A percentile compares a stretch with the other conserved stretches of the same genome.
Evolutionary conservation across 2,113 vertebrate genomes (phyloP).

Genomic region (Dasyurus viverrinus): DNA sequence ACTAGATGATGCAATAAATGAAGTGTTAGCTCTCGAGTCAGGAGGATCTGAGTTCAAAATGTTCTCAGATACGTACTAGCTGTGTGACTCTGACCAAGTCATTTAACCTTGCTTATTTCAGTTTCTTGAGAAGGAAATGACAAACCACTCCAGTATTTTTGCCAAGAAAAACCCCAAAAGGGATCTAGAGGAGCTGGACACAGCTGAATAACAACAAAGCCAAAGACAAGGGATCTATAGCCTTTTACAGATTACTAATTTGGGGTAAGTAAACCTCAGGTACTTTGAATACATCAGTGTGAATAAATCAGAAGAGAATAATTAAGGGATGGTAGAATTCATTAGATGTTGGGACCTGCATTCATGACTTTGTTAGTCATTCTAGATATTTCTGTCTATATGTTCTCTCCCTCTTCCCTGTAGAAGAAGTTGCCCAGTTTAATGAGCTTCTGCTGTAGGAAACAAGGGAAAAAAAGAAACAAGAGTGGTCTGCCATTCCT

Average conservation of each 20-base stretch:
- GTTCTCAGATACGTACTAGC: no score
- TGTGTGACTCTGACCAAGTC: neutral
- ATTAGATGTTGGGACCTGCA: neutral
- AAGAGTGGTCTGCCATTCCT: neutral
- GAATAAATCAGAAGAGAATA: neutral
- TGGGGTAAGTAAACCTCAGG: neutral
- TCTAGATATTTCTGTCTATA: neutral
- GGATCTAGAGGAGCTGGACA: neutral
- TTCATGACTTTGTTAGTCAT: neutral
- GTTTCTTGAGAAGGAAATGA: neutral
- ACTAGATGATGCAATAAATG: neutral
- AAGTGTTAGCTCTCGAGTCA: neutral
- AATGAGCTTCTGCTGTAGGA: neutral
- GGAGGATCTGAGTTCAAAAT: no score
- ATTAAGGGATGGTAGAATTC: neutral
- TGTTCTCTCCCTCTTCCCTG: neutral
- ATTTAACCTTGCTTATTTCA: neutral
- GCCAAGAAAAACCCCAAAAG: neutral
- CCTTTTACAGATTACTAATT: neutral
- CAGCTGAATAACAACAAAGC: neutral
- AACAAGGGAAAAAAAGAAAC: neutral
- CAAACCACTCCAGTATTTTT: neutral
- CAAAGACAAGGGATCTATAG: neutral
- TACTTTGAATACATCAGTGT: neutral
- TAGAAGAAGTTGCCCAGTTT: neutral